Conservation (phyloP, 2,797 vertebrate species). For the Chelon labrosus region DNA sequence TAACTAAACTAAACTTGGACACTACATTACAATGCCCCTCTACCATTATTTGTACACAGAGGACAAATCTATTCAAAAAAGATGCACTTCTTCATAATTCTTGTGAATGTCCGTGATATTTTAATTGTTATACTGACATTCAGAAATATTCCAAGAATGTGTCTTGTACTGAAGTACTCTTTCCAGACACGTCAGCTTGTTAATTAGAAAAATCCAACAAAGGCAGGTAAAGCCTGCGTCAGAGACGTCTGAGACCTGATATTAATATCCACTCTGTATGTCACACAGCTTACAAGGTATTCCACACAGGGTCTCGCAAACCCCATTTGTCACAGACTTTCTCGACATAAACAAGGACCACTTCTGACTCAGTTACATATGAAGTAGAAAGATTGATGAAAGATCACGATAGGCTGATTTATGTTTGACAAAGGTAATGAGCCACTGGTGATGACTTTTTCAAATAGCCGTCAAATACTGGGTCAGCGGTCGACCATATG, state of each 20-base stretch:
- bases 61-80: background rate
- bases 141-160: background rate
- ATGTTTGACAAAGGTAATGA: constrained; percentile 25
- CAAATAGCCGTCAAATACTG: constrained; percentile 22
- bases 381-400: constrained; percentile 5
- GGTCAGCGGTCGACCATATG: constrained; percentile 42
- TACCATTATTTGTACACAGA: constrained; percentile 1
- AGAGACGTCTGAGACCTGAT: background rate
- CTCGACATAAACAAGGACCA: constrained; percentile 1
- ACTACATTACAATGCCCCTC: background rate
- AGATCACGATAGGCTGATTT: constrained; percentile 33
- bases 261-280: constrained; percentile 10
- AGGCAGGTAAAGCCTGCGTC: background rate
- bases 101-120: background rate
- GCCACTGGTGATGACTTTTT: constrained; percentile 27
- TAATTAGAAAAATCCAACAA: constrained; percentile 22
- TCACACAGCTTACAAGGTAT: background rate
- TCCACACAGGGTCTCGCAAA: constrained; percentile 11
- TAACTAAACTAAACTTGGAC: background rate
- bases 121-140: background rate
- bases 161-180: background rate
- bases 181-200: background rate
- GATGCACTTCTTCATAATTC: background rate
- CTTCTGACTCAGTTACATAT: constrained; percentile 19
- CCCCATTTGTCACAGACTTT: background rate